Evolutionary conservation across 2,113 vertebrate species (phyloP).

Genomic region (Paedocypris sp.): DNA sequence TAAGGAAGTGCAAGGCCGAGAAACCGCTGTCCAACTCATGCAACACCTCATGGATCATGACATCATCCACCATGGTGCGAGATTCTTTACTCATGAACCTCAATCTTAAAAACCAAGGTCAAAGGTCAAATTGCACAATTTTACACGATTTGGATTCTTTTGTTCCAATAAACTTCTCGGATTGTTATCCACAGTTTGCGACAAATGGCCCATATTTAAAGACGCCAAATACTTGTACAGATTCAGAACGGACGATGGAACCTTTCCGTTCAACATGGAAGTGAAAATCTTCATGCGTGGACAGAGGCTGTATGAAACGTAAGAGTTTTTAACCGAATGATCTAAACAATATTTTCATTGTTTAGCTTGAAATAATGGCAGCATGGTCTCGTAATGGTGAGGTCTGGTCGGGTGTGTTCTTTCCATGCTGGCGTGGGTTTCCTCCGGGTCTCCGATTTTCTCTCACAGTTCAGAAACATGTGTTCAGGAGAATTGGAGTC

Average conservation of each 20-base stretch:
- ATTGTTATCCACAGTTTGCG: conserved; percentile 61
- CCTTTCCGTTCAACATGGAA: conserved; percentile 70
- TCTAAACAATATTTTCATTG: not conserved
- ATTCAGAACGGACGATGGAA: conserved; percentile 79
- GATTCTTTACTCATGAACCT: not conserved
- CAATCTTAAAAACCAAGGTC: too few relatives aligned
- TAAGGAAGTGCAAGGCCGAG: conserved; percentile 69
- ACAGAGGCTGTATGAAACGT: conserved; percentile 75
- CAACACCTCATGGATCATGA: conserved; percentile 79
- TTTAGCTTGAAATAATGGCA: too few relatives aligned
- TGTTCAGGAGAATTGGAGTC: too few relatives aligned
- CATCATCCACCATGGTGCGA: conserved; percentile 76
- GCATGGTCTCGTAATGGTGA: too few relatives aligned
- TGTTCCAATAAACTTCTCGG: not conserved
- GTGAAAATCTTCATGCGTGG: conserved; percentile 74
- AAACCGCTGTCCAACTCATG: conserved; percentile 65
- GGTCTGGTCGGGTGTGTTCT: too few relatives aligned
- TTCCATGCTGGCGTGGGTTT: too few relatives aligned
- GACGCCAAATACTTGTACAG: conserved; percentile 78
- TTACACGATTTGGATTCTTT: not conserved
- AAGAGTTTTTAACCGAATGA: conserved; percentile 35
- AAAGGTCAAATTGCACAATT: too few relatives aligned
- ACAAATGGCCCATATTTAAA: conserved; percentile 69
- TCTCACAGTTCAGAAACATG: too few relatives aligned
- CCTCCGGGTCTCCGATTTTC: too few relatives aligned